Evolutionary conservation across 2,888 invertebrate genomes (phyloP).

Genomic region (Plebejus argus): DNA sequence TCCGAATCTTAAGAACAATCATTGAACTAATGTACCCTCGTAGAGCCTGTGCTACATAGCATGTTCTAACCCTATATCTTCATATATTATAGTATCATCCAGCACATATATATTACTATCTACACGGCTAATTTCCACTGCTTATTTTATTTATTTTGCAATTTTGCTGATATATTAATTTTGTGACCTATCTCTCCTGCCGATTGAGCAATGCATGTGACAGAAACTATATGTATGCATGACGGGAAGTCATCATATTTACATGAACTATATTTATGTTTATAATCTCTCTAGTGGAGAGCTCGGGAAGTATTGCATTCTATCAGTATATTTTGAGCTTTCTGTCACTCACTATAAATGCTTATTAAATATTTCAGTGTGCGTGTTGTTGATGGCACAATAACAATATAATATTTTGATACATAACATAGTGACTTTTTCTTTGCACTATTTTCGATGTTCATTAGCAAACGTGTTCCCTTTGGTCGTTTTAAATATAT

Average conservation of each 20-base stretch:
- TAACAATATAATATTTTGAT: slow-evolving; percentile 30
- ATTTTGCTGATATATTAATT: slow-evolving; percentile 24
- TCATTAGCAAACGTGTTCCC: slow-evolving; percentile 21
- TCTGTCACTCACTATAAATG: slow-evolving; percentile 61
- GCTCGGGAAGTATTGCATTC: slow-evolving; percentile 73
- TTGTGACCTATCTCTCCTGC: slow-evolving; percentile 19
- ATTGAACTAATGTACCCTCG: slow-evolving; percentile 69
- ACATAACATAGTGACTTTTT: slow-evolving; percentile 26
- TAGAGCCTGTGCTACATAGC: slow-evolving; percentile 78
- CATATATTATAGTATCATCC: slow-evolving; percentile 61
- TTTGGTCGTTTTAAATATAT: slow-evolving; percentile 28
- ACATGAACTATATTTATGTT: slow-evolving; percentile 51
- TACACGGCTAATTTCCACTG: slow-evolving; percentile 29
- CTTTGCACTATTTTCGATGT: slow-evolving; percentile 24
- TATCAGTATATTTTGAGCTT: slow-evolving; percentile 57
- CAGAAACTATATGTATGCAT: slow-evolving; percentile 70
- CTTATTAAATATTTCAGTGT: slow-evolving; percentile 43
- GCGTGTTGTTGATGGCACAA: slow-evolving; percentile 53
- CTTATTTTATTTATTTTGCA: slow-evolving; percentile 28
- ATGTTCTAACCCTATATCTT: slow-evolving; percentile 68
- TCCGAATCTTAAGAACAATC: slow-evolving; percentile 73
- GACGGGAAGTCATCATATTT: slow-evolving; percentile 59
- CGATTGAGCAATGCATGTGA: slow-evolving; percentile 62
- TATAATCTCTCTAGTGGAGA: slow-evolving; percentile 77
- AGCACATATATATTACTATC: slow-evolving; percentile 37